A percentile compares a stretch with the other conserved stretches of the same genome.
These are phyloP conservation scores for Nothoprocta perdicaria DNA, from an alignment of 2,113 vertebrate genomes.

Conservation along the genomic window DNA sequence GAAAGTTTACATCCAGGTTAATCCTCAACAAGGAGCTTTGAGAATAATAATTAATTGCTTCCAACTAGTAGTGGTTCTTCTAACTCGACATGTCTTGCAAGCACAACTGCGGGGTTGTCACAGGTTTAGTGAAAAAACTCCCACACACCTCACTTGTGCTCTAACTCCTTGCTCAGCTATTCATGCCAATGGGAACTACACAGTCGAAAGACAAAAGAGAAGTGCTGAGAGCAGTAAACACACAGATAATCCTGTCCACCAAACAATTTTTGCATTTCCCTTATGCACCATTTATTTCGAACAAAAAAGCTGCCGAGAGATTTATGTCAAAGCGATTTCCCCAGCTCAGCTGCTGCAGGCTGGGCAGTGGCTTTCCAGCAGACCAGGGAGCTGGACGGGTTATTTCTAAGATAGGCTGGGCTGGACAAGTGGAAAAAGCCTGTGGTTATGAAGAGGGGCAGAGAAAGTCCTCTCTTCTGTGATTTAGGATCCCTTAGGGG, in stretches of 20 bases:
- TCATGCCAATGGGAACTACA: background rate
- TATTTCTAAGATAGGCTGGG: background rate
- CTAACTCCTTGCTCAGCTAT: background rate
- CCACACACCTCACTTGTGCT: background rate
- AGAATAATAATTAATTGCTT: slow-evolving; percentile 24
- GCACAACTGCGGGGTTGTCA: background rate
- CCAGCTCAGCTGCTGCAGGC: slow-evolving; percentile 18
- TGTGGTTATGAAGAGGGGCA: fast-evolving
- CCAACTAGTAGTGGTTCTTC: background rate
- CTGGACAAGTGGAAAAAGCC: background rate
- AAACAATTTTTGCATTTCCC: slow-evolving; percentile 58
- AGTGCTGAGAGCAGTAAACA: slow-evolving; percentile 52
- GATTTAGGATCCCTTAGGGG: too few relatives aligned
- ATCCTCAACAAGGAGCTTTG: background rate
- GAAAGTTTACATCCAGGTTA: background rate
- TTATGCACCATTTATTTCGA: slow-evolving; percentile 57
- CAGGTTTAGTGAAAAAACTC: background rate
- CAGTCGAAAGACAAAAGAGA: slow-evolving; percentile 34
- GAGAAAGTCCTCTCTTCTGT: fast-evolving
- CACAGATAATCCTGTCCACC: slow-evolving; percentile 48
- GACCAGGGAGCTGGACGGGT: background rate
- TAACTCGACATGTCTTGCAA: background rate
- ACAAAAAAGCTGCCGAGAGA: slow-evolving; percentile 45
- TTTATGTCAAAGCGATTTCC: slow-evolving; percentile 45
- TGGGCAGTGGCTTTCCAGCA: background rate